Evolutionary conservation across 92 coral and sea anemone species (phyloP).

Genomic region (Bergia sp.): DNA sequence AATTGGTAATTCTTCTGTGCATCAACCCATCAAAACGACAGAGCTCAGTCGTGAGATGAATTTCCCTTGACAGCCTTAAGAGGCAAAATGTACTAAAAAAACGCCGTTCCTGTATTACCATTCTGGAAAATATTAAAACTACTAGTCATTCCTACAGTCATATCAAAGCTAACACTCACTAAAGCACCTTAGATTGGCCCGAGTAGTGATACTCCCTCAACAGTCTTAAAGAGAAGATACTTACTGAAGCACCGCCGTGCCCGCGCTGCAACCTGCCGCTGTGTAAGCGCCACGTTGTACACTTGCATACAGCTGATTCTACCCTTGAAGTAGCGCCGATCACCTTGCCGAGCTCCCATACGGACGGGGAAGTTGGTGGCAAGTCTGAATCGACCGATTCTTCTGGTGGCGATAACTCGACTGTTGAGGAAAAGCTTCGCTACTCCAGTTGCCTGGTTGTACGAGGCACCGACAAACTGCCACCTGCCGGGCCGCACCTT

Average conservation of each 20-base stretch:
- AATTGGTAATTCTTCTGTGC: too few relatives aligned
- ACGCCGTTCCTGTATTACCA: too few relatives aligned
- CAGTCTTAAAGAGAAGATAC: background rate
- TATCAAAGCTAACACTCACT: too few relatives aligned
- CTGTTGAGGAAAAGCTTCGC: constrained; percentile 30
- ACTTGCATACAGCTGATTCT: constrained; percentile 37
- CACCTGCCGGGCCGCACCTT: constrained; percentile 1
- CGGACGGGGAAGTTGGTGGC: constrained; percentile 44
- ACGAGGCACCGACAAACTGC: constrained; percentile 29
- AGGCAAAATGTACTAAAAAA: too few relatives aligned
- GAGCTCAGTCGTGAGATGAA: background rate
- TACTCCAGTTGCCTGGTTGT: background rate
- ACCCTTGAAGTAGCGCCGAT: constrained; percentile 34
- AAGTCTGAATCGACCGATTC: constrained; percentile 26
- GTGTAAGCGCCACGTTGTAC: background rate
- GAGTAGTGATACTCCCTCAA: background rate
- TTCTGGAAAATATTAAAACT: too few relatives aligned
- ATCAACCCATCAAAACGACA: background rate
- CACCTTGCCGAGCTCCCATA: constrained; percentile 32
- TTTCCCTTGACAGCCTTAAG: background rate
- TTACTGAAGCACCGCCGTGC: constrained; percentile 33
- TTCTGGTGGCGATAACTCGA: background rate
- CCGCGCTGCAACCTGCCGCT: constrained; percentile 30
- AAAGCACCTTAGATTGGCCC: background rate
- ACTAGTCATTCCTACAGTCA: too few relatives aligned